phyloP scores from a whole-genome alignment of 2,113 vertebrate species.

The Aldabrachelys gigantea region DNA sequence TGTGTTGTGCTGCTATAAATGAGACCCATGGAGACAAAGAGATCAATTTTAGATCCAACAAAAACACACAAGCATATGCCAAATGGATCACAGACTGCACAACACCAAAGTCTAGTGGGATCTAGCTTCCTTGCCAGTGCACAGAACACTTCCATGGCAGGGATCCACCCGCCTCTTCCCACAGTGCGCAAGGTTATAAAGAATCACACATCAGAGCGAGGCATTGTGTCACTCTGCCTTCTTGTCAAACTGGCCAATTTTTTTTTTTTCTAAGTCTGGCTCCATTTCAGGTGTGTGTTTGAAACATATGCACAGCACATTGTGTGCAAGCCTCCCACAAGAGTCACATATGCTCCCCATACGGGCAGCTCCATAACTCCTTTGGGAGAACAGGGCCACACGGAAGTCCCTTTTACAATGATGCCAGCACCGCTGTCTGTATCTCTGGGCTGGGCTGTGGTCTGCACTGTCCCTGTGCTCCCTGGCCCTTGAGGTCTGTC shows the following conservation, averaged over 20 bases:
- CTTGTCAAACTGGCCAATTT: not conserved
- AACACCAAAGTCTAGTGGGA: not conserved
- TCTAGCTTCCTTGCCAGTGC: not conserved
- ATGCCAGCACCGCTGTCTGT: not conserved
- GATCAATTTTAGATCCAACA: not conserved
- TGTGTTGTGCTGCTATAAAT: not conserved
- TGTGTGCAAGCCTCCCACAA: not conserved
- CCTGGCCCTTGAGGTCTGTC: not conserved
- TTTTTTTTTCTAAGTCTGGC: not conserved
- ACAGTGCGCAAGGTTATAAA: not conserved
- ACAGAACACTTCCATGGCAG: not conserved
- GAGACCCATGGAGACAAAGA: not conserved
- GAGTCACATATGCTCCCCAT: not conserved
- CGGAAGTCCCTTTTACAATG: accelerated
- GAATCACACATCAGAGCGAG: accelerated
- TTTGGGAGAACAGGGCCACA: not conserved
- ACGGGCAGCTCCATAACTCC: not conserved
- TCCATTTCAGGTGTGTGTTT: not conserved
- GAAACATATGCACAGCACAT: not conserved
- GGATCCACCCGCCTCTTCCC: not conserved
- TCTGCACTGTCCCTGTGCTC: not conserved
- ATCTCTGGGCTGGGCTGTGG: accelerated
- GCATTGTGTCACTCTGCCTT: not conserved
- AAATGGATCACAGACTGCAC: not conserved
- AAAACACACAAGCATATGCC: not conserved